A percentile compares a stretch with the other conserved stretches of the same genome.
phyloP scores from a whole-genome alignment of 2,113 vertebrate genomes.

The Brachyhypopomus gauderio region DNA sequence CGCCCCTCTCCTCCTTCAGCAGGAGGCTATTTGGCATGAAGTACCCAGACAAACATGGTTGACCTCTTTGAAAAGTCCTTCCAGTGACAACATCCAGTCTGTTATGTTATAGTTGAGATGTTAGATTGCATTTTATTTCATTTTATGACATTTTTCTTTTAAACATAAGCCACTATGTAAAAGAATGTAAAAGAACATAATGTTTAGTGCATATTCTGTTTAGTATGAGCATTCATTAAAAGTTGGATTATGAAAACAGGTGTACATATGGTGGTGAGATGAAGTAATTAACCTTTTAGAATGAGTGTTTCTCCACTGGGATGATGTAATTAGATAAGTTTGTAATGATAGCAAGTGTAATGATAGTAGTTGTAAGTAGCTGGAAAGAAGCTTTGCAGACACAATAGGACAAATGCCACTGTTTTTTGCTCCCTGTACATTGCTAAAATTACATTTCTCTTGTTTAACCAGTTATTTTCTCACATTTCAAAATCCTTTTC shows the following conservation, averaged over 20 bases:
- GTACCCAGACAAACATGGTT: slow-evolving; percentile 69
- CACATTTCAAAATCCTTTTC: neutral
- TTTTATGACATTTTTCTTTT: neutral
- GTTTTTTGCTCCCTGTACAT: slow-evolving; percentile 13
- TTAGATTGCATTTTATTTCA: neutral
- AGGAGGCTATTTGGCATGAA: slow-evolving; percentile 67
- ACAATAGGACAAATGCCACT: neutral
- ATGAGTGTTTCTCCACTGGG: slow-evolving; percentile 38
- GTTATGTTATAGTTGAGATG: neutral
- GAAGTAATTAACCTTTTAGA: slow-evolving; percentile 57
- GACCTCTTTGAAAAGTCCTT: slow-evolving; percentile 73
- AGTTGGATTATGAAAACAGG: slow-evolving; percentile 26
- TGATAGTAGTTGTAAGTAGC: slow-evolving; percentile 27
- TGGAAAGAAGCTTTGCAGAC: slow-evolving; percentile 28
- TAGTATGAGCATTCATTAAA: slow-evolving; percentile 18
- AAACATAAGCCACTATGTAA: neutral
- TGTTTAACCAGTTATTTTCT: neutral
- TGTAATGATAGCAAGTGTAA: slow-evolving; percentile 25
- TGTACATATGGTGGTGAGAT: slow-evolving; percentile 56
- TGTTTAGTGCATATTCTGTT: neutral
- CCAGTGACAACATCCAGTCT: slow-evolving; percentile 54
- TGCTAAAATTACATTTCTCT: neutral
- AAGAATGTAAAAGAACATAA: neutral
- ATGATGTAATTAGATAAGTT: slow-evolving; percentile 52
- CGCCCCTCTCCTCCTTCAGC: slow-evolving; percentile 70